Evolutionary conservation across 1,140 invertebrate species (phyloP).

Genomic region (Drosophila erecta): DNA sequence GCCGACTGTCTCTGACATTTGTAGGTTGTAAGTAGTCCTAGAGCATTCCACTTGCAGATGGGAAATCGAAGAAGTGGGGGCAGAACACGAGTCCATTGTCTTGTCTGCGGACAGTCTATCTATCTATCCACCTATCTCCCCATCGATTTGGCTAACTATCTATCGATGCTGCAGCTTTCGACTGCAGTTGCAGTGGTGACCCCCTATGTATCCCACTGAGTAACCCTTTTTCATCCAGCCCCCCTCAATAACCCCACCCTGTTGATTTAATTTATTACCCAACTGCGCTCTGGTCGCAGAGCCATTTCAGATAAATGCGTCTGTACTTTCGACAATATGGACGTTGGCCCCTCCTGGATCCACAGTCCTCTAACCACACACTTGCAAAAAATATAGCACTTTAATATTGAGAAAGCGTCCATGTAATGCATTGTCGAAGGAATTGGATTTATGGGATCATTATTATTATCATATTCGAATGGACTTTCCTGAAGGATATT

Average conservation of each 20-base stretch:
- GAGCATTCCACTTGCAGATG: background rate
- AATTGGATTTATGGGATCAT: background rate
- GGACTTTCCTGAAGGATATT: no score
- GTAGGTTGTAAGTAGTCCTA: slow-evolving; percentile 40
- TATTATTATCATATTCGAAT: background rate
- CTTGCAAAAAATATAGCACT: background rate
- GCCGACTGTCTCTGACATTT: slow-evolving; percentile 43
- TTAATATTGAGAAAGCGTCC: background rate
- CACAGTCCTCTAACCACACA: slow-evolving; percentile 10
- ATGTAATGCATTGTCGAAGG: no score
- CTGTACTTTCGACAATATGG: slow-evolving; percentile 73
- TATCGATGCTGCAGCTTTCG: slow-evolving; percentile 53
- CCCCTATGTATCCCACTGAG: background rate
- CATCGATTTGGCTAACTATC: slow-evolving; percentile 45
- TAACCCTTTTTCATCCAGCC: background rate
- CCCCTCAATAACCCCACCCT: slow-evolving; percentile 13
- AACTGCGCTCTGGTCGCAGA: slow-evolving; percentile 48
- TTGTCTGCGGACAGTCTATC: slow-evolving; percentile 50
- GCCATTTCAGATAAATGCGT: slow-evolving; percentile 77
- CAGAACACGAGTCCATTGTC: slow-evolving; percentile 50
- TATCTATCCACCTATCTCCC: slow-evolving; percentile 24
- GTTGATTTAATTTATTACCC: slow-evolving; percentile 76
- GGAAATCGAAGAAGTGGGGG: slow-evolving; percentile 6
- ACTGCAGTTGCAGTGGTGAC: slow-evolving; percentile 46
- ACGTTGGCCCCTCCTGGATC: slow-evolving; percentile 35